Evolutionary conservation across 1,140 invertebrate genomes (phyloP).

Genomic region (Leptinotarsa undecemlineata): DNA sequence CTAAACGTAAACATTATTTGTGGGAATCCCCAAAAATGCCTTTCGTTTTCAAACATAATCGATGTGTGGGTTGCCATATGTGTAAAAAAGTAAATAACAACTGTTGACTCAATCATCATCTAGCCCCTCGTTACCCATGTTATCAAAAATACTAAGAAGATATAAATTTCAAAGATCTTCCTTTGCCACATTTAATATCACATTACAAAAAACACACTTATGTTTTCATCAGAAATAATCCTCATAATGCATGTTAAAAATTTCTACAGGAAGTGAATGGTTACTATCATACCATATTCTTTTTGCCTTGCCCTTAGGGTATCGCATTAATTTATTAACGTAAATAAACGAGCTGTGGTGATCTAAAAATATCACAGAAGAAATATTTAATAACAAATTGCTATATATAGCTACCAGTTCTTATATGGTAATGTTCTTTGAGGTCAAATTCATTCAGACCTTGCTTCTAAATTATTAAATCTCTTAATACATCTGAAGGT

Average conservation of each 20-base stretch:
- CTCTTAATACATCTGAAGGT: neutral
- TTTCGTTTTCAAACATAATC: too few species aligned
- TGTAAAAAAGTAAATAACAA: too few species aligned
- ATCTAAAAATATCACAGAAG: slow-evolving; percentile 16
- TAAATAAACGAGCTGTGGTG: neutral
- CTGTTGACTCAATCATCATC: too few species aligned
- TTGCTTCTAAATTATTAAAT: slow-evolving; percentile 11
- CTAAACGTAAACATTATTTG: too few species aligned
- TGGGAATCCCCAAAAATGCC: too few species aligned
- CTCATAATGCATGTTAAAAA: neutral
- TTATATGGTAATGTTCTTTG: slow-evolving; percentile 28
- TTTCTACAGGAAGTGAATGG: neutral
- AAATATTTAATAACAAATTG: slow-evolving; percentile 23
- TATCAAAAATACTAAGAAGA: too few species aligned
- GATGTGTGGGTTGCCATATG: too few species aligned
- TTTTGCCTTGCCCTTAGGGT: neutral
- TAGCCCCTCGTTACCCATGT: too few species aligned
- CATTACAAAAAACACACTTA: too few species aligned
- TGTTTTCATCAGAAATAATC: too few species aligned
- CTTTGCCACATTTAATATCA: too few species aligned
- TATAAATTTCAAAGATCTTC: too few species aligned
- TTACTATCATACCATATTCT: neutral
- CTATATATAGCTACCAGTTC: slow-evolving; percentile 28
- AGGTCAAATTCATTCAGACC: slow-evolving; percentile 31
- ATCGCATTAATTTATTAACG: slow-evolving; percentile 2